phyloP scores from a whole-genome alignment of 2,113 vertebrate species.

The Erythrocebus patas region DNA sequence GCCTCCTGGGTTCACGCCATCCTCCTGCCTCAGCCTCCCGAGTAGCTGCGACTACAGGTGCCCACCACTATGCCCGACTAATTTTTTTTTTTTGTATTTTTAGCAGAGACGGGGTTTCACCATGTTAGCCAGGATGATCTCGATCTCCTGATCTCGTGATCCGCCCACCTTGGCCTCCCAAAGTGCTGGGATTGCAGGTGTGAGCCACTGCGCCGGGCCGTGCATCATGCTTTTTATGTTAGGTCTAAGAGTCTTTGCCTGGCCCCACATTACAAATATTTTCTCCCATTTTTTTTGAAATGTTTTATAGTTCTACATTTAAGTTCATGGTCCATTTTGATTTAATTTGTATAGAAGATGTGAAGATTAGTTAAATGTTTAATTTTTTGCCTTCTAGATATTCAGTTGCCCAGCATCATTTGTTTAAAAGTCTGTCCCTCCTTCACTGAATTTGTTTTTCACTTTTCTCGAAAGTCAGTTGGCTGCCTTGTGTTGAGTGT shows the following conservation, averaged over 20 bases:
- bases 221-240: neutral
- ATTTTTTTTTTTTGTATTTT: too few species aligned
- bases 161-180: too few species aligned
- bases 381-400: neutral
- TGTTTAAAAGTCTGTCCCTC: neutral
- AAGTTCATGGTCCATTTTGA: neutral
- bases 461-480: neutral
- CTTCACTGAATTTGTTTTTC: neutral
- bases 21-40: too few species aligned
- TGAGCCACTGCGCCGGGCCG: too few species aligned
- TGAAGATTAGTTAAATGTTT: neutral
- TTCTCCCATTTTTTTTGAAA: neutral
- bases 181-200: too few species aligned
- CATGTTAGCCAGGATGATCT: too few species aligned
- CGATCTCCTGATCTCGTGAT: too few species aligned
- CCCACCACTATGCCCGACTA: too few species aligned
- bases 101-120: too few species aligned
- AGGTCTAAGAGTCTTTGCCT: neutral
- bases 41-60: too few species aligned
- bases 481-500: neutral
- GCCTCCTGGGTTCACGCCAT: too few species aligned
- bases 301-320: neutral
- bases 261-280: neutral
- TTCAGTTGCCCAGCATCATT: neutral
- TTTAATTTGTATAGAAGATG: neutral